Conservation (phyloP, 2,797 vertebrate genomes). For the Malacoraja senta region DNA sequence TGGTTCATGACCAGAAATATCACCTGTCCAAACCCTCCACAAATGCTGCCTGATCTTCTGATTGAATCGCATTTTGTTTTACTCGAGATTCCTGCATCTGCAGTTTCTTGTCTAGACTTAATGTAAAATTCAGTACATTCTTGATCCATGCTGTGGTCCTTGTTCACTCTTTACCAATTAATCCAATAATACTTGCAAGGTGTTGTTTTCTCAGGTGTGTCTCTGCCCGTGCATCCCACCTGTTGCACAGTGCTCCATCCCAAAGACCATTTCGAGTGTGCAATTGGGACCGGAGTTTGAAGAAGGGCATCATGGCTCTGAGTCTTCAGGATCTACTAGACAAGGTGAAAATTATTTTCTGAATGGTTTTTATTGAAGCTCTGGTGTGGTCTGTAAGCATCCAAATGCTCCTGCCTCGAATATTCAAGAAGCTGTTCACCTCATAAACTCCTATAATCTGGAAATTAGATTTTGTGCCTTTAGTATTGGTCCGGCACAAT, state of each 20-base stretch:
- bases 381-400: not conserved
- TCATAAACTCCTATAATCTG: no score
- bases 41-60: no score
- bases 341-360: not conserved
- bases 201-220: slow-evolving; percentile 51
- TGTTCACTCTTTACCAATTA: not conserved
- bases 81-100: no score
- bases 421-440: not conserved
- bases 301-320: slow-evolving; percentile 77
- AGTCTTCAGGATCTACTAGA: slow-evolving; percentile 59
- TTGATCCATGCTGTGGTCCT: not conserved
- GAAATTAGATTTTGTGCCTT: not conserved
- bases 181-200: not conserved
- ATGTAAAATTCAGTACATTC: not conserved
- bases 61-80: no score
- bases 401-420: not conserved
- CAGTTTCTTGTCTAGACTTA: not conserved
- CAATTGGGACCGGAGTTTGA: slow-evolving; percentile 69
- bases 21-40: no score
- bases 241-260: slow-evolving; percentile 54
- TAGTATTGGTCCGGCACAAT: no score
- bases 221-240: slow-evolving; percentile 68
- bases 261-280: slow-evolving; percentile 67
- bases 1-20: no score
- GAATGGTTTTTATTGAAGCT: no score